These are phyloP conservation scores for Anagrus nilaparvatae DNA, from an alignment of 1,140 invertebrate species.

Conservation along the genomic window DNA sequence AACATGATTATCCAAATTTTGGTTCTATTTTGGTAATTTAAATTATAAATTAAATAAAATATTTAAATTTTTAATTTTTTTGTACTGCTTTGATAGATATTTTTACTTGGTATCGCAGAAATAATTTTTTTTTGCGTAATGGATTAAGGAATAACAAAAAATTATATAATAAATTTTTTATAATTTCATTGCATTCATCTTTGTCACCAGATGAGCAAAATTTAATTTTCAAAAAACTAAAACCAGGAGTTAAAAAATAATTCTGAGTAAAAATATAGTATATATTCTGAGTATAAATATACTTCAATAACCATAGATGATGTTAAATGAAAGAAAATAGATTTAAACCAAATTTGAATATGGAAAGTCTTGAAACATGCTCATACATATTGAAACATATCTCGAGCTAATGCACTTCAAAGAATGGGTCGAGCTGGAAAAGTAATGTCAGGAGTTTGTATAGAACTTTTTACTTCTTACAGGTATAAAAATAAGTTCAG, in stretches of 20 bases:
- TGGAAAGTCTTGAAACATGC: conserved; percentile 70
- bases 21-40: conserved; percentile 57
- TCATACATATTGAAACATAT: no score
- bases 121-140: conserved; percentile 63
- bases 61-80: background rate
- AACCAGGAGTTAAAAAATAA: conserved; percentile 70
- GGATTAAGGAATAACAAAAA: conserved; percentile 52
- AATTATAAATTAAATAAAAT: conserved; percentile 1
- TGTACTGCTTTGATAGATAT: conserved; percentile 42
- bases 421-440: conserved; percentile 79
- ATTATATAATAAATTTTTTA: conserved; percentile 56
- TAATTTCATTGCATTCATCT: conserved; percentile 76
- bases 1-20: conserved; percentile 59
- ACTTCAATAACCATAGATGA: conserved; percentile 91
- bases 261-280: conserved; percentile 88
- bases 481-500: conserved; percentile 31
- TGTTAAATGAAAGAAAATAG: conserved; percentile 82
- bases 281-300: no score
- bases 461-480: conserved; percentile 69
- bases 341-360: conserved; percentile 74
- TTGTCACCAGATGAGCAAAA: conserved; percentile 70
- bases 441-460: conserved; percentile 74
- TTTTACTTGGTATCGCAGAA: conserved; percentile 71
- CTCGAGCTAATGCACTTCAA: conserved; percentile 68
- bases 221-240: conserved; percentile 55